Percentiles rank a stretch among this genome's conserved stretches.
phyloP scores from a whole-genome alignment of 2,113 vertebrate genomes.

The Amphilophus citrinellus region DNA sequence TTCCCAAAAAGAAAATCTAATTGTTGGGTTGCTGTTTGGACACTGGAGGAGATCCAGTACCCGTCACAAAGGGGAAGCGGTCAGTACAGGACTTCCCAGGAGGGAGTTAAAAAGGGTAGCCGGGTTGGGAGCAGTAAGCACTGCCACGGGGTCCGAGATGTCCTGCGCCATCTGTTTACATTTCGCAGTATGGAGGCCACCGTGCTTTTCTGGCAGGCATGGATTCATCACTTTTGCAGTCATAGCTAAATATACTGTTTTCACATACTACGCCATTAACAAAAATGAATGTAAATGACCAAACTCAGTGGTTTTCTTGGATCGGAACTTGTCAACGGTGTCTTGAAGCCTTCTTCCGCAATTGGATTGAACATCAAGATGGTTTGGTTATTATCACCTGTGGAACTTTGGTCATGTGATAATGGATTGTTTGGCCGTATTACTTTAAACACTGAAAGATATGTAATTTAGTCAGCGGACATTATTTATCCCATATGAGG shows the following conservation, averaged over 20 bases:
- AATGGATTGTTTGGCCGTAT: background rate
- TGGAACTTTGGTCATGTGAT: background rate
- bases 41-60: background rate
- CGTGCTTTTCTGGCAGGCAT: background rate
- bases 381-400: background rate
- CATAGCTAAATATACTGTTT: background rate
- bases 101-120: background rate
- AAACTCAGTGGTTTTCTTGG: background rate
- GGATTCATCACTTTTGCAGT: background rate
- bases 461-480: background rate
- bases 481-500: background rate
- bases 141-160: background rate
- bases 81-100: background rate
- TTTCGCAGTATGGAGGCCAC: background rate
- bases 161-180: background rate
- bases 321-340: background rate
- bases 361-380: background rate
- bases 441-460: accelerated
- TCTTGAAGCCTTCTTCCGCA: background rate
- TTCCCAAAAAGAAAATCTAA: slow-evolving; percentile 10
- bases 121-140: background rate
- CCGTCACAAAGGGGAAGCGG: background rate
- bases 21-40: slow-evolving; percentile 8
- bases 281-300: background rate
- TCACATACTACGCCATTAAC: background rate